Evolutionary conservation across 2,113 vertebrate species (phyloP).

Genomic region (Hyaena hyaena): DNA sequence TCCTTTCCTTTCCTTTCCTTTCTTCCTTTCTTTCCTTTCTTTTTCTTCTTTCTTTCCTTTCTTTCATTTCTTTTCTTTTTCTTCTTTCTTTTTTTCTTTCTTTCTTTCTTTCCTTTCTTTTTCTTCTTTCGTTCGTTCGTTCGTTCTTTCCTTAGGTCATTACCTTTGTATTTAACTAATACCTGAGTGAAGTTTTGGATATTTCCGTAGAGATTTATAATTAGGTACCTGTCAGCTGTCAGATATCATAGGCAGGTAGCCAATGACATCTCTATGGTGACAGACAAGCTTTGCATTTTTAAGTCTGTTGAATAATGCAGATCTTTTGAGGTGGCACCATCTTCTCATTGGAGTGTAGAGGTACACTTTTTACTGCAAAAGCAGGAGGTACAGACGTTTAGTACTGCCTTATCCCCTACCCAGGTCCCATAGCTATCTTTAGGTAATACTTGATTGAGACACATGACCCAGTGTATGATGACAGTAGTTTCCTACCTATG

Average conservation of each 20-base stretch:
- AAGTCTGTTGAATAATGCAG: background rate
- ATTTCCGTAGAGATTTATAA: background rate
- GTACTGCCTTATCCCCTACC: background rate
- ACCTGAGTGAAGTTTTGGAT: background rate
- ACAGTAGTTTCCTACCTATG: conserved; percentile 51
- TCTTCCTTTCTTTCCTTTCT: too few relatives aligned
- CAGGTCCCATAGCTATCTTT: background rate
- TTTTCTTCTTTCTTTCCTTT: too few relatives aligned
- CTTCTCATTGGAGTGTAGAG: background rate
- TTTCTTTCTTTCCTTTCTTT: too few relatives aligned
- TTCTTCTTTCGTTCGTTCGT: background rate
- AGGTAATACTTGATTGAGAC: conserved; percentile 24
- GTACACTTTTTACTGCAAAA: background rate
- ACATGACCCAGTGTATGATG: background rate
- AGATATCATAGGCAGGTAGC: background rate
- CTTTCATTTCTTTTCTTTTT: too few relatives aligned
- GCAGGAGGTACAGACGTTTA: background rate
- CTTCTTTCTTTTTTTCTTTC: background rate
- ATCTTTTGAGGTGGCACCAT: background rate
- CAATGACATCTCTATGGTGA: background rate
- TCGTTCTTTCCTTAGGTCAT: background rate
- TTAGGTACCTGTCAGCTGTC: background rate
- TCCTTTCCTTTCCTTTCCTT: too few relatives aligned
- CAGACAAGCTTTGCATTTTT: background rate
- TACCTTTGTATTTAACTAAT: background rate